These are phyloP conservation scores for Antennarius maculatus DNA, from an alignment of 2,797 vertebrate genomes.

Conservation along the genomic window DNA sequence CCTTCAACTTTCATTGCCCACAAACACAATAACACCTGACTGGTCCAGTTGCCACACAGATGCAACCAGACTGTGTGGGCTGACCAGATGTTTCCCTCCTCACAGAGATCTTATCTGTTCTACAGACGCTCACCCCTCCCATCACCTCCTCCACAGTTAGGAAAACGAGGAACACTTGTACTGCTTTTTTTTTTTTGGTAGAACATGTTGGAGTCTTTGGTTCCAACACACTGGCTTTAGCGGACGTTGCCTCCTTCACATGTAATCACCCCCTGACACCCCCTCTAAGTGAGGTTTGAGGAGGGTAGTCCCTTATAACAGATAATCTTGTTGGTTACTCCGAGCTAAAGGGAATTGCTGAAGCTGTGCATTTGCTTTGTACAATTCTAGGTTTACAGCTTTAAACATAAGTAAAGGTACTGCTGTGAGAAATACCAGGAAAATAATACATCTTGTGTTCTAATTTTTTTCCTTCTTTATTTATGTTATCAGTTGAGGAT, in stretches of 20 bases:
- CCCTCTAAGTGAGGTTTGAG: slow-evolving; percentile 53
- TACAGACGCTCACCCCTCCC: slow-evolving; percentile 35
- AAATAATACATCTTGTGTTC: too few relatives aligned
- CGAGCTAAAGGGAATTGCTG: slow-evolving; percentile 34
- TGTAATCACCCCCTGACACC: slow-evolving; percentile 72
- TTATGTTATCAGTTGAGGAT: too few relatives aligned
- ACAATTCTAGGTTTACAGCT: too few relatives aligned
- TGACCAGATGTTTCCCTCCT: slow-evolving; percentile 55
- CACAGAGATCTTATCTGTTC: slow-evolving; percentile 11
- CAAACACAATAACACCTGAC: neutral
- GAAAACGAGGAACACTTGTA: slow-evolving; percentile 66
- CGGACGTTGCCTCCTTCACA: slow-evolving; percentile 49
- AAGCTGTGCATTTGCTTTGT: too few relatives aligned
- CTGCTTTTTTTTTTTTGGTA: slow-evolving; percentile 49
- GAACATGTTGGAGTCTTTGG: slow-evolving; percentile 76
- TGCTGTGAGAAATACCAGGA: too few relatives aligned
- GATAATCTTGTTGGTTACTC: slow-evolving; percentile 38
- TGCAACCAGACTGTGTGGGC: slow-evolving; percentile 33
- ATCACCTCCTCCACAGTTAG: slow-evolving; percentile 53
- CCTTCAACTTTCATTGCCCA: neutral
- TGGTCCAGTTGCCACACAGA: slow-evolving; percentile 5
- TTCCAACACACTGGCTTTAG: slow-evolving; percentile 53
- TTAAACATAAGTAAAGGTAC: too few relatives aligned
- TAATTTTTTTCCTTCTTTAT: too few relatives aligned
- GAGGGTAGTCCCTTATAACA: slow-evolving; percentile 47